Base-by-base conservation (phyloP, 2,113 vertebrate genomes). In the Beaufortia kweichowensis region DNA sequence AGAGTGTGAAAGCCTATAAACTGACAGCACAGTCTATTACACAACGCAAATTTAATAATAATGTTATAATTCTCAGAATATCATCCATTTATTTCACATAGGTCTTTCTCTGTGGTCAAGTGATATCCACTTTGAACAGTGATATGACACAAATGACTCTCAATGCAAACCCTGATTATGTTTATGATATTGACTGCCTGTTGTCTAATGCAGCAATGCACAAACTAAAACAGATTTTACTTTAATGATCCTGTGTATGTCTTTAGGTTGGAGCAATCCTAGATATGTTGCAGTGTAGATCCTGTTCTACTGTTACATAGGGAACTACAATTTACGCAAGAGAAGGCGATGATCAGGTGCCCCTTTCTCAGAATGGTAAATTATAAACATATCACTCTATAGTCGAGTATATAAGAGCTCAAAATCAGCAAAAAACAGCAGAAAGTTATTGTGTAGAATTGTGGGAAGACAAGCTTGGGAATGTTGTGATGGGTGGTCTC, bases 31-130 rank as follows among this genome's bases (percentile, higher is more conserved):
- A 50, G 43, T 57, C 55, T 60, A 39, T 82, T 82, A 72, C 72
- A 29, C 73, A 79, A 72, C 41, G 41, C 56, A 67, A 71, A 76
- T 72, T 48, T 67, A 79, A 76, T 82, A 82, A 69, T 57, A 66
- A 41, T 55, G 33, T 76, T 21, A 66, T 43, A 43, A 76, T 82
- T 70, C 24, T 65, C 43, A 41, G 65, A 76, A 48, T 65, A 72
- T 19, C 24, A 41, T 53, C 14, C 11, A 50, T 68, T 67, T 68
- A 61, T 50, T 14, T 65, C 14, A 21, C 46, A 24, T 28, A 64
- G 70, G 3, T 65, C 6, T 65, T 46, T 8, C 48, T 71, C 57
- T 14, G 21, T 28, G 56, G 24, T 59, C 46, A 68, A 31, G 60
- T 55, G 23, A 14, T 48, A 15, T 21, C 33, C 39, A 46, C 21